These are phyloP conservation scores for Liposcelis brunnea DNA, from an alignment of 2,888 invertebrate genomes.

Conservation along the genomic window DNA sequence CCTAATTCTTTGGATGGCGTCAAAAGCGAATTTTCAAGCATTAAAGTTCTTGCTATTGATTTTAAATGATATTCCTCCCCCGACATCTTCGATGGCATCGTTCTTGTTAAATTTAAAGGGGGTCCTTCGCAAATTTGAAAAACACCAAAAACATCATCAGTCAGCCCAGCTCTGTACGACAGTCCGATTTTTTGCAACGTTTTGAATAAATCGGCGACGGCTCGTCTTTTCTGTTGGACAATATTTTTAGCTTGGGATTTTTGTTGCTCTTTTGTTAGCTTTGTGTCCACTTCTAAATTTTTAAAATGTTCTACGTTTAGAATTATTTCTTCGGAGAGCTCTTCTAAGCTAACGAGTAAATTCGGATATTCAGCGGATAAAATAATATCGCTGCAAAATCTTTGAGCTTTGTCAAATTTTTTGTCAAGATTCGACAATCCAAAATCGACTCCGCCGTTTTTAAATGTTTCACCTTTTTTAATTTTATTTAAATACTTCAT, in stretches of 20 bases:
- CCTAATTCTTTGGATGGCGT: constrained; percentile 65
- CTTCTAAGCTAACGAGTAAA: constrained; percentile 44
- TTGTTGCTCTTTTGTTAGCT: constrained; percentile 50
- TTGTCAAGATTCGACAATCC: too few relatives aligned
- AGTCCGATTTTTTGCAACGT: constrained; percentile 54
- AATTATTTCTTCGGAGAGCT: constrained; percentile 40
- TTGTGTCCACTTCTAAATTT: constrained; percentile 29
- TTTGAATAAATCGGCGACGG: constrained; percentile 73
- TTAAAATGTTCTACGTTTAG: constrained; percentile 24
- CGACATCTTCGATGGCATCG: not conserved
- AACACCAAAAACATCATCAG: constrained; percentile 14
- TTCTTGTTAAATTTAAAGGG: constrained; percentile 1
- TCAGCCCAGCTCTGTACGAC: constrained; percentile 62
- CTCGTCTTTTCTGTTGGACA: constrained; percentile 68
- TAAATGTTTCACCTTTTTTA: too few relatives aligned
- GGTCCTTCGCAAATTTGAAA: not conserved
- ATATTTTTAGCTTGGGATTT: constrained; percentile 63
- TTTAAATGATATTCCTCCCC: constrained; percentile 51
- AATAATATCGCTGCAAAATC: constrained; percentile 45
- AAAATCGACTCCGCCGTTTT: too few relatives aligned
- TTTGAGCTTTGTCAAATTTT: constrained; percentile 38
- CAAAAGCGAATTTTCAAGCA: constrained; percentile 40
- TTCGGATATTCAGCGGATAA: constrained; percentile 36
- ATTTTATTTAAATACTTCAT: too few relatives aligned
- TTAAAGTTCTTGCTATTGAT: constrained; percentile 48